Evolutionary conservation across 1,140 invertebrate genomes (phyloP), one percentile per base, ranked within the genome.

Genomic region (Cryptotermes secundus): DNA sequence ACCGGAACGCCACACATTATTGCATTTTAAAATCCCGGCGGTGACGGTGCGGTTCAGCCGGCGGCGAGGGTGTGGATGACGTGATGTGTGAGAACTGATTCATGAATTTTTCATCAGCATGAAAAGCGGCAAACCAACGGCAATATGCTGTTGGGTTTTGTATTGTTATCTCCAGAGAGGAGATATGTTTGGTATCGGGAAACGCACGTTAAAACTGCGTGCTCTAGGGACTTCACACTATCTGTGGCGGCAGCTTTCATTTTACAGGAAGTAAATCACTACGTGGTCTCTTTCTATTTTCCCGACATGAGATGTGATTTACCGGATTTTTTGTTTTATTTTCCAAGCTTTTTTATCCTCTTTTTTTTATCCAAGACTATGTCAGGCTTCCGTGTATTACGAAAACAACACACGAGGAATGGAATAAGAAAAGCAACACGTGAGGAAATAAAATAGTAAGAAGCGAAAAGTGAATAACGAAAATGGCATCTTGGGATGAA

Each of bases 21-120:
- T 72, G n/a, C 59, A 72, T 72, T 72, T 72, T 72, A 72, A 72
- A 72, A 72, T 72, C n/a, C 59, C 53, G 16, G 9, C n/a, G 26
- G 59, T 72, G 59, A n/a, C 31, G 59, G 26, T 7, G n/a, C 59
- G 59, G 59, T 72, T 72, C 59, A 31, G 59, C 59, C 34, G 34
- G 22, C 34, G 35, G 42, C 35, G n/a, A n/a, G n/a, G 80, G 80
- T 34, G 35, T 45, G 34, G 80, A 38, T 38, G 80, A 45, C 80
- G 80, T 81, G 80, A 81, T 81, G 35, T 45, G 80, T 81, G 80
- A 81, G 80, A 81, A 81, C n/a, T 81, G 34, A 81, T 45, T 81
- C 80, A 81, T 81, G 80, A 81, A 81, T 81, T 36, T 81, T 81
- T 81, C 80, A 81, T 81, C 34, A 81, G 80, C 34, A 36, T 72